These are phyloP conservation scores for Drosophila truncata DNA, from an alignment of 1,140 invertebrate species.

Conservation along the genomic window DNA sequence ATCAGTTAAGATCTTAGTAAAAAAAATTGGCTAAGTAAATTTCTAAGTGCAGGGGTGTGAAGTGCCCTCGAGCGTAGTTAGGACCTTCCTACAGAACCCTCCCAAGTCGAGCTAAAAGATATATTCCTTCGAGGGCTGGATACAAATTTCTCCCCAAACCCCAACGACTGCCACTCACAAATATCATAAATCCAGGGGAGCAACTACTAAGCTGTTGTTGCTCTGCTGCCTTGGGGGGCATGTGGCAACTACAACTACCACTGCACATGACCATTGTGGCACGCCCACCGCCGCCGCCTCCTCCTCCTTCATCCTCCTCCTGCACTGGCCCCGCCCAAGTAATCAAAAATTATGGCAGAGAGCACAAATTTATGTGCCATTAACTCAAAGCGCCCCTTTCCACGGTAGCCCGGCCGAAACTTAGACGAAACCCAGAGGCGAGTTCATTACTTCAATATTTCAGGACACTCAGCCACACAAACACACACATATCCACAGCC, in stretches of 20 bases:
- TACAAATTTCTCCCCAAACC: slow-evolving; percentile 23
- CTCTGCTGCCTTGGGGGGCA: slow-evolving; percentile 43
- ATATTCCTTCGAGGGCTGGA: slow-evolving; percentile 14
- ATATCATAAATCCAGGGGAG: slow-evolving; percentile 55
- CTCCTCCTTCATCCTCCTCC: background rate
- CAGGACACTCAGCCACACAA: slow-evolving; percentile 35
- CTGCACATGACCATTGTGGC: slow-evolving; percentile 20
- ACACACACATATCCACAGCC: slow-evolving; percentile 21
- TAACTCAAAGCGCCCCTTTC: slow-evolving; percentile 65
- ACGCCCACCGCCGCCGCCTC: background rate
- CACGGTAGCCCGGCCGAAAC: slow-evolving; percentile 21
- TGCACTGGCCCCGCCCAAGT: slow-evolving; percentile 59
- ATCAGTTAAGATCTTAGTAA: background rate
- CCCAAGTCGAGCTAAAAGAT: slow-evolving; percentile 10
- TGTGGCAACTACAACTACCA: slow-evolving; percentile 33
- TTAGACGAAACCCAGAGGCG: slow-evolving; percentile 53
- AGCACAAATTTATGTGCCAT: slow-evolving; percentile 79
- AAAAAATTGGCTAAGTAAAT: slow-evolving; percentile 1
- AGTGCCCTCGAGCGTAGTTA: background rate
- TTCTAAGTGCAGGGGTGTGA: slow-evolving; percentile 14
- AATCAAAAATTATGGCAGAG: slow-evolving; percentile 79
- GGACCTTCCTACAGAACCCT: background rate
- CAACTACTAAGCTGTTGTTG: slow-evolving; percentile 47
- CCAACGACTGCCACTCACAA: slow-evolving; percentile 41
- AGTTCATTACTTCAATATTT: slow-evolving; percentile 82